Conservation (phyloP, 2,113 vertebrate species). For the Alethe castanea region DNA sequence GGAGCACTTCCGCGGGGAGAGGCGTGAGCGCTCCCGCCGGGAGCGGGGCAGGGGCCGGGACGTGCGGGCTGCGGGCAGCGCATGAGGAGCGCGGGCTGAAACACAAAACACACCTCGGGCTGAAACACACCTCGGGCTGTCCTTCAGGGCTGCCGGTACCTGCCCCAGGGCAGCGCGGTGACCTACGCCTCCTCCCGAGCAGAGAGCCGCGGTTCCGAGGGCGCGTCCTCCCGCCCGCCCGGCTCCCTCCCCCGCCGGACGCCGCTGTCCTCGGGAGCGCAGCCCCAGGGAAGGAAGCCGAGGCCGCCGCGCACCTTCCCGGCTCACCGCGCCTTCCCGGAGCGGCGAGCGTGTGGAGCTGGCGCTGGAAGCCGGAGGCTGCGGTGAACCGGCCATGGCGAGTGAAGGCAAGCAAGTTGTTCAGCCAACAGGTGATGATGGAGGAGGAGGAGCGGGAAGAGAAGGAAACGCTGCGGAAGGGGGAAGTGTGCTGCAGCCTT, state of each 20-base stretch:
- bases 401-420: constrained; percentile 64
- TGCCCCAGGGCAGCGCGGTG: background rate
- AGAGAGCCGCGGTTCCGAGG: constrained; percentile 2
- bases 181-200: background rate
- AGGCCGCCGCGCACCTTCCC: background rate
- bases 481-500: constrained; percentile 55
- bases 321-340: too few relatives aligned
- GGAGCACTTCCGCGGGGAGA: background rate
- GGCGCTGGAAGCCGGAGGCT: background rate
- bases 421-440: constrained; percentile 72
- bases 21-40: background rate
- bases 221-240: background rate
- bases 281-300: background rate
- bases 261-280: background rate
- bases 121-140: background rate
- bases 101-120: fast-evolving
- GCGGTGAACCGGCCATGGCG: constrained; percentile 61
- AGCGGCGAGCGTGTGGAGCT: background rate
- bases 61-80: background rate
- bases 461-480: constrained; percentile 38
- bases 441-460: constrained; percentile 46
- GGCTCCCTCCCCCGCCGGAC: background rate
- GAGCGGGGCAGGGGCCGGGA: background rate
- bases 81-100: too few relatives aligned
- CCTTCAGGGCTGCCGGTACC: background rate